These are phyloP conservation scores for Leptinotarsa lineolata DNA, from an alignment of 1,140 invertebrate genomes.

Conservation along the genomic window DNA sequence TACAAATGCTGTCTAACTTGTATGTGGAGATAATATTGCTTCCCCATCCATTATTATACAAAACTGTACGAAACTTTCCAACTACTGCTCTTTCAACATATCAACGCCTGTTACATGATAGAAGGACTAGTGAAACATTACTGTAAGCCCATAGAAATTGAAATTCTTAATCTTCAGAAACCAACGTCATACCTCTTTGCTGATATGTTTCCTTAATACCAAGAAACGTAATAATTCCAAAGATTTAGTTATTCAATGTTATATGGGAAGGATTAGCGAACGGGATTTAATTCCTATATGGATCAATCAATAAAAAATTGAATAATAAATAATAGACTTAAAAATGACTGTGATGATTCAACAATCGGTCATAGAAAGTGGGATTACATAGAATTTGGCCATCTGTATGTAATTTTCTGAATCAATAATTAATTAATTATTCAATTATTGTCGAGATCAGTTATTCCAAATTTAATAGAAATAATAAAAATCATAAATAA, in stretches of 20 bases:
- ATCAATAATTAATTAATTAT: background rate
- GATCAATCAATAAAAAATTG: background rate
- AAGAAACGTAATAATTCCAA: constrained; percentile 31
- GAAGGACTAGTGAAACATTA: no score
- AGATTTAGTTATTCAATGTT: constrained; percentile 18
- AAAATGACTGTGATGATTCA: background rate
- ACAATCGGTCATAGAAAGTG: background rate
- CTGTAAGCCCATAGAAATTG: no score
- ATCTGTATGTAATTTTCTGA: background rate
- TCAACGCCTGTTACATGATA: no score
- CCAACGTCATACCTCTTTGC: background rate
- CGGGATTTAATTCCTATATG: constrained; percentile 1
- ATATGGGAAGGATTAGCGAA: constrained; percentile 9
- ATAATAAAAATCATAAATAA: no score
- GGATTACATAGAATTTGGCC: background rate
- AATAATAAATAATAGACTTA: background rate
- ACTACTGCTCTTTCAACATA: no score
- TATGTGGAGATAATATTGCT: no score
- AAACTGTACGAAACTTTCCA: no score
- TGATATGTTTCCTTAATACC: constrained; percentile 17
- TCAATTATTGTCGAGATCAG: background rate
- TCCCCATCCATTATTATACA: no score
- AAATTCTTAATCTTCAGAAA: no score
- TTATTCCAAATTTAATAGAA: no score
- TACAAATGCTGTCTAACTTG: no score